phyloP scores from a whole-genome alignment of 2,113 vertebrate species.

The Xerus inauris region DNA sequence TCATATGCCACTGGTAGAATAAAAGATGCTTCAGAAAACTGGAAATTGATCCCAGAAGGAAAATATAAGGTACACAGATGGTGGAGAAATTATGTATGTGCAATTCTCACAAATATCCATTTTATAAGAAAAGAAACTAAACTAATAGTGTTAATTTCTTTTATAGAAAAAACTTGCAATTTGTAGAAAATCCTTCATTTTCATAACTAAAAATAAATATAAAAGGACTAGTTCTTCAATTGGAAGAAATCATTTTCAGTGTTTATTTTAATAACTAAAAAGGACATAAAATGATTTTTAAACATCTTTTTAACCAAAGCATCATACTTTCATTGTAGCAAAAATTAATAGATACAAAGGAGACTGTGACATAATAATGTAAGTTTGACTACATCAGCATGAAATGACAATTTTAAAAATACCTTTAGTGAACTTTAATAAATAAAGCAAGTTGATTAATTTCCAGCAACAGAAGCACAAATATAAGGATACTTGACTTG shows the following conservation, averaged over 20 bases:
- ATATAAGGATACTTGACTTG: background rate
- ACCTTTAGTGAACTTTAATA: background rate
- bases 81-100: background rate
- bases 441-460: background rate
- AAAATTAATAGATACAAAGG: background rate
- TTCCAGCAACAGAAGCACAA: background rate
- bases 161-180: background rate
- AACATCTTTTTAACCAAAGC: background rate
- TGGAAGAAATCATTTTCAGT: background rate
- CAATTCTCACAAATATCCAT: background rate
- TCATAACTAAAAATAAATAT: background rate
- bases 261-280: background rate
- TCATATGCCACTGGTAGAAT: background rate
- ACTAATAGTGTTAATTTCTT: background rate
- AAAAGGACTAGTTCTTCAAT: background rate
- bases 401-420: background rate
- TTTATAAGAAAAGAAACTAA: background rate
- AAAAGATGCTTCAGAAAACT: background rate
- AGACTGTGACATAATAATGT: background rate
- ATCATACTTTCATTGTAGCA: background rate
- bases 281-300: background rate
- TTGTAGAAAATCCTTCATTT: background rate
- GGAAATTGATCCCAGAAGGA: background rate
- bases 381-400: background rate
- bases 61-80: background rate